Evolutionary conservation across 2,113 vertebrate genomes (phyloP), one percentile per base, ranked within the genome.

Genomic region (Halcyon senegalensis): DNA sequence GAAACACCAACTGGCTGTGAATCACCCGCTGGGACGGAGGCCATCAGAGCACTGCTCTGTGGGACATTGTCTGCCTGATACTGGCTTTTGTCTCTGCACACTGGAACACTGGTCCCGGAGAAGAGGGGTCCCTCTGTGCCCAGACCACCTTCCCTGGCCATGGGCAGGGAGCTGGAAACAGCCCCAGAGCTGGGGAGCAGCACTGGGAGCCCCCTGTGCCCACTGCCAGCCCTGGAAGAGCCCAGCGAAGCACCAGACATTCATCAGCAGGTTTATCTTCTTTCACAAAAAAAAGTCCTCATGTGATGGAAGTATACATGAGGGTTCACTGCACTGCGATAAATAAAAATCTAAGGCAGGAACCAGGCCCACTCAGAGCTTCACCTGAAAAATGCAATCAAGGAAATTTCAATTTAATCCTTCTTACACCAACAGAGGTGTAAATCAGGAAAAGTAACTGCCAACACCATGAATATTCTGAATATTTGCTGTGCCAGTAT

Each of bases 91-190:
- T 89, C 86, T 25, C 68, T 4, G 46, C 0, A 0, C 2, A 2
- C 87, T n/a, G 70, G 18, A 66, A 83, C 1, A 0, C 60, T 43
- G 3, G 0, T 31, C 74, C 74, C 1, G 0, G 67, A 73, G 74
- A 91, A 82, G n/a, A 88, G 70, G 10, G 5, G 35, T 37, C 68
- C 64, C 67, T 77, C 92, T 58, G 83, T 72, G 56, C 66, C 64
- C 1, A 0, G 44, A 50, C 23, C 83, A 41, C 50, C 69, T n/a
- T 76, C 35, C n/a, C 53, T 1, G 0, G 66, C 48, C 7, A 0
- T 0, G 5, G 13, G 35, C 16, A 91, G 16, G 35, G 25, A 70
- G 62, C 56, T 20, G 56, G 5, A 12, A 78, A 67, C 46, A 73
- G 68, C 3, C 24, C 25, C 39, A 23, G 28, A 25, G 31, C n/a